Evolutionary conservation across 2,113 vertebrate species (phyloP).

Genomic region (Antigone vipio): DNA sequence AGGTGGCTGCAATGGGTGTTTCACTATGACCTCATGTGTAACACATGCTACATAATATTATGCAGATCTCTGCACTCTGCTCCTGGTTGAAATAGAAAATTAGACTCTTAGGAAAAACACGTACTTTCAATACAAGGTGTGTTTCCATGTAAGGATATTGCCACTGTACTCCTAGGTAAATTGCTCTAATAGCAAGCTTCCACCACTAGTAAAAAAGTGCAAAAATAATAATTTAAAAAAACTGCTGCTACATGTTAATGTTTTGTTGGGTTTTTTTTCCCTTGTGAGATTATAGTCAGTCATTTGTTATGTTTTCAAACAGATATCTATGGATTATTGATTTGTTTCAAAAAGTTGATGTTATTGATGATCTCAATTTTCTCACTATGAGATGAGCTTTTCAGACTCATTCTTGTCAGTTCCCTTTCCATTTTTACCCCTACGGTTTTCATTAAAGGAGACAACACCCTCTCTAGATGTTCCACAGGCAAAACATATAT

Average conservation of each 20-base stretch:
- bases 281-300: not conserved
- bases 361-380: not conserved
- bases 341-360: not conserved
- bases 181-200: not conserved
- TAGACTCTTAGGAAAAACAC: not conserved
- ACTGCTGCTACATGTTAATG: not conserved
- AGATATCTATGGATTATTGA: not conserved
- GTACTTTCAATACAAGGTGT: not conserved
- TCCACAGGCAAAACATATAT: not conserved
- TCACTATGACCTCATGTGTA: not conserved
- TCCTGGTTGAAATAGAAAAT: not conserved
- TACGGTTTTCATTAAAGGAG: not conserved
- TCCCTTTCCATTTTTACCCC: not conserved
- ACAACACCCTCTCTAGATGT: not conserved
- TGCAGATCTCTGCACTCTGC: not conserved
- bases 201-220: not conserved
- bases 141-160: not conserved
- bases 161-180: not conserved
- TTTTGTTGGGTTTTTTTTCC: rapidly evolving
- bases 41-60: not conserved
- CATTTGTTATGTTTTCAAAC: not conserved
- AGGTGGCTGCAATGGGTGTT: not conserved
- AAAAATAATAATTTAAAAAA: not conserved
- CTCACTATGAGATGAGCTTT: not conserved
- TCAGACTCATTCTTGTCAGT: not conserved